Conservation (phyloP, 2,888 invertebrate genomes). For the Dorcus parallelipipedus region DNA sequence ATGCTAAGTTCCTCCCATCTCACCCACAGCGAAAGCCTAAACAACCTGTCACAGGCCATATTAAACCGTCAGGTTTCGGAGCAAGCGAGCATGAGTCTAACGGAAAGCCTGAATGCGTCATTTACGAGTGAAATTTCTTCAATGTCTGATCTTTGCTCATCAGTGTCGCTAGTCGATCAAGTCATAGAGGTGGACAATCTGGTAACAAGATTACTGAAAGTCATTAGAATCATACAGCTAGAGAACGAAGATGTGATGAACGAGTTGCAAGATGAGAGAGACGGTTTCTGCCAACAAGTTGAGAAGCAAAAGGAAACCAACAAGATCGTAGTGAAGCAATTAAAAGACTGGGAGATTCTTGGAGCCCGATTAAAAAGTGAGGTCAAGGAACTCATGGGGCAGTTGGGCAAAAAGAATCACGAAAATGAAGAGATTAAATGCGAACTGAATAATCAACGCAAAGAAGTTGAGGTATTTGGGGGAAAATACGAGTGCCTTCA, state of each 20-base stretch:
- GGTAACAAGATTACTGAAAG: conserved; percentile 69
- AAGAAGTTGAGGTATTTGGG: conserved; percentile 53
- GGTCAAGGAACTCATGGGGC: conserved; percentile 54
- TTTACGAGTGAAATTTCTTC: conserved; percentile 38
- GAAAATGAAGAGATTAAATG: conserved; percentile 54
- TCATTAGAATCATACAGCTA: conserved; percentile 68
- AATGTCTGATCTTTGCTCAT: conserved; percentile 54
- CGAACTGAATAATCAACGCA: conserved; percentile 55
- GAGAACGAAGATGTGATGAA: conserved; percentile 67
- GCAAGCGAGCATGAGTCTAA: conserved; percentile 35
- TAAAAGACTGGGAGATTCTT: conserved; percentile 56
- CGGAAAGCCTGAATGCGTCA: conserved; percentile 47
- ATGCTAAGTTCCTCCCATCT: conserved; percentile 45
- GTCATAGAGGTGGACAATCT: conserved; percentile 73
- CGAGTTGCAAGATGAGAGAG: conserved; percentile 64
- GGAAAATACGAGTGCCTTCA: neutral
- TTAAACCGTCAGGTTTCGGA: conserved; percentile 59
- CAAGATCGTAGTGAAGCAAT: conserved; percentile 46
- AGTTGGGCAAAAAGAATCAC: conserved; percentile 51
- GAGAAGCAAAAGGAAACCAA: conserved; percentile 46
- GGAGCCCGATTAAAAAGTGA: conserved; percentile 55
- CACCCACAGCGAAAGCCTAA: conserved; percentile 62
- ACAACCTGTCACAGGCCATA: conserved; percentile 75
- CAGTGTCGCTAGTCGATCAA: conserved; percentile 65
- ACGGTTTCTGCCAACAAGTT: conserved; percentile 41